These are phyloP conservation scores for Tetropium fuscum DNA, from an alignment of 2,888 invertebrate species.

Conservation along the genomic window DNA sequence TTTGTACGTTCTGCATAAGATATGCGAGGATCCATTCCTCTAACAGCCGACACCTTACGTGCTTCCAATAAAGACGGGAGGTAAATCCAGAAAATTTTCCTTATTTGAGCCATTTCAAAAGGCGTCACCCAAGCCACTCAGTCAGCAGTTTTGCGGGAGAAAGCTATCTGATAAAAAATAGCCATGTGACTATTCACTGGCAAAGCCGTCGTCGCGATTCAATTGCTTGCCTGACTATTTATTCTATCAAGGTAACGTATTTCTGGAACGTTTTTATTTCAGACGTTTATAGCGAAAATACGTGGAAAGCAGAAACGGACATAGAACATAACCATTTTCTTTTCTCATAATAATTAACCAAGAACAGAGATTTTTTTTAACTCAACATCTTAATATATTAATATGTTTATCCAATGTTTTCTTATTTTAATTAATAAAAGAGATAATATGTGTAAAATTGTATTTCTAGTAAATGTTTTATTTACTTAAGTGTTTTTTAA, in stretches of 20 bases:
- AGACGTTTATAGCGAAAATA: neutral
- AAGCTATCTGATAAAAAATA: slow-evolving; percentile 48
- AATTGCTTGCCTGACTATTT: slow-evolving; percentile 12
- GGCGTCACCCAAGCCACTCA: slow-evolving; percentile 48
- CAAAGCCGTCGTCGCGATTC: slow-evolving; percentile 10
- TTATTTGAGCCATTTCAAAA: slow-evolving; percentile 50
- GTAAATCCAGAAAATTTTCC: slow-evolving; percentile 50
- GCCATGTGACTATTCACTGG: slow-evolving; percentile 37
- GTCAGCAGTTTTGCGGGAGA: slow-evolving; percentile 49
- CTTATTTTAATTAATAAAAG: too few species aligned
- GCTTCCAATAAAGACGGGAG: slow-evolving; percentile 47
- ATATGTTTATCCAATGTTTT: too few species aligned
- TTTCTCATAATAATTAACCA: too few species aligned
- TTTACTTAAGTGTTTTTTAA: too few species aligned
- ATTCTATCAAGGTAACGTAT: slow-evolving; percentile 15
- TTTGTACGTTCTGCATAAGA: slow-evolving; percentile 36
- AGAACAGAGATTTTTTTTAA: too few species aligned
- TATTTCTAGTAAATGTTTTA: too few species aligned
- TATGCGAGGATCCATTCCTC: slow-evolving; percentile 43
- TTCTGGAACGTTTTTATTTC: slow-evolving; percentile 6
- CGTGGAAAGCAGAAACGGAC: too few species aligned
- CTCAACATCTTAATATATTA: too few species aligned
- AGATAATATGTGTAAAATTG: too few species aligned
- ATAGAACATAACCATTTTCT: too few species aligned
- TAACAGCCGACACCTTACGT: slow-evolving; percentile 52